These are phyloP conservation scores for Cochlearius cochlearius DNA, from an alignment of 2,113 vertebrate genomes.

Conservation along the genomic window DNA sequence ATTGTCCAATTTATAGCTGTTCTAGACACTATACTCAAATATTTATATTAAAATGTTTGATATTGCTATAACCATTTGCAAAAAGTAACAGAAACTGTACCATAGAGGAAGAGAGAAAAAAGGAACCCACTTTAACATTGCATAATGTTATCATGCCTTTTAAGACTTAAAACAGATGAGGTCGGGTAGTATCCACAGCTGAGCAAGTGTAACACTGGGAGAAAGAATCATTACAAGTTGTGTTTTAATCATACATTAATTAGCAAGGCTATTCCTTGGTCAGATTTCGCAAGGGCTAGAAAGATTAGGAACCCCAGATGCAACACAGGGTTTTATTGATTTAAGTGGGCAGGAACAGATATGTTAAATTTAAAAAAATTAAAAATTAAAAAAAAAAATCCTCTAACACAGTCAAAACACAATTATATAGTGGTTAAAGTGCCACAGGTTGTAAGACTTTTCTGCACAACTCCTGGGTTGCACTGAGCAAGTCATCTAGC, in stretches of 20 bases:
- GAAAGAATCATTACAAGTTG: not conserved
- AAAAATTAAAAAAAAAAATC: too few relatives aligned
- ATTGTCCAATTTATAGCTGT: not conserved
- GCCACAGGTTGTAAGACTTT: not conserved
- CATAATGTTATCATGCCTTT: not conserved
- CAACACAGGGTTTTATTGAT: not conserved
- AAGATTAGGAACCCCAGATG: not conserved
- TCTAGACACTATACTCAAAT: not conserved
- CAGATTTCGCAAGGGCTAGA: not conserved
- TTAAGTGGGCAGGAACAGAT: not conserved
- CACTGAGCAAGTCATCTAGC: not conserved
- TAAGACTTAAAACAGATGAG: not conserved
- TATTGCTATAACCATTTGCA: not conserved
- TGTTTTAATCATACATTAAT: not conserved
- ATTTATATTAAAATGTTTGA: not conserved
- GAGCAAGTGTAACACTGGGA: not conserved
- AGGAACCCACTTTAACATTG: not conserved
- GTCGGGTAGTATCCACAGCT: not conserved
- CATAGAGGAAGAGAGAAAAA: not conserved
- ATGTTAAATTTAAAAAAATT: not conserved
- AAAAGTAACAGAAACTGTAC: not conserved
- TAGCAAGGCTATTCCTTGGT: not conserved
- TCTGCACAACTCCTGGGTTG: not conserved
- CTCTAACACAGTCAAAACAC: not conserved
- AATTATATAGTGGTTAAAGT: not conserved